Percentiles rank a stretch among this genome's conserved stretches.
Conservation (phyloP, 64 coral and sea anemone genomes). For the Pocillopora verrucosa region DNA sequence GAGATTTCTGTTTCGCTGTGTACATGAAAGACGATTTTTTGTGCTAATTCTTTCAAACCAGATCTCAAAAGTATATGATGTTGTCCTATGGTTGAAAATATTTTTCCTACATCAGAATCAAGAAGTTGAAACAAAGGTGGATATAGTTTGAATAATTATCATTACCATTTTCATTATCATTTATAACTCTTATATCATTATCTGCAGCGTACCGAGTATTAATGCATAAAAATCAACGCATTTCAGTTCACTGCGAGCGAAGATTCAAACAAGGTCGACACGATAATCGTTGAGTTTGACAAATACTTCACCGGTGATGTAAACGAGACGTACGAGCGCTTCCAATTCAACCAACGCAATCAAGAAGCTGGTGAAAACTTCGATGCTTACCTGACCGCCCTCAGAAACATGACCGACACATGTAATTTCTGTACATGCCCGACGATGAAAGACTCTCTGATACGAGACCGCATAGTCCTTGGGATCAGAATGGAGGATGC, state of each 20-base stretch:
- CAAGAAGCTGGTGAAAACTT: slow-evolving; percentile 51
- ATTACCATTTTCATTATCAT: too few relatives aligned
- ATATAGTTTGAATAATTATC: too few relatives aligned
- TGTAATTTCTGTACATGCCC: slow-evolving; percentile 61
- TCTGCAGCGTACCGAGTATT: too few relatives aligned
- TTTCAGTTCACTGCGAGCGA: slow-evolving; percentile 19
- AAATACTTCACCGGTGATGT: slow-evolving; percentile 32
- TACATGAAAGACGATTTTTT: too few relatives aligned
- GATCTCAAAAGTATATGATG: too few relatives aligned
- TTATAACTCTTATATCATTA: too few relatives aligned
- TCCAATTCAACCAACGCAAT: slow-evolving; percentile 49
- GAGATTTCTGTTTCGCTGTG: too few relatives aligned
- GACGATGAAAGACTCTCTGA: slow-evolving; percentile 26
- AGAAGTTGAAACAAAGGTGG: too few relatives aligned
- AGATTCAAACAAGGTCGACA: slow-evolving; percentile 29
- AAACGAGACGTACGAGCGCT: slow-evolving; percentile 54
- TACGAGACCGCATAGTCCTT: slow-evolving; percentile 21
- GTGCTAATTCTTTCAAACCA: too few relatives aligned
- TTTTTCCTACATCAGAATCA: too few relatives aligned
- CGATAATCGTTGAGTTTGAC: slow-evolving; percentile 41
- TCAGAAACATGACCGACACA: slow-evolving; percentile 58
- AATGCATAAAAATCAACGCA: slow-evolving; percentile 18
- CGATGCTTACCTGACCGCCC: slow-evolving; percentile 43
- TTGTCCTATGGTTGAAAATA: too few relatives aligned
- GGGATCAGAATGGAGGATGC: slow-evolving; percentile 24